phyloP scores from a whole-genome alignment of 2,888 invertebrate genomes.

The Athetis lepigone region DNA sequence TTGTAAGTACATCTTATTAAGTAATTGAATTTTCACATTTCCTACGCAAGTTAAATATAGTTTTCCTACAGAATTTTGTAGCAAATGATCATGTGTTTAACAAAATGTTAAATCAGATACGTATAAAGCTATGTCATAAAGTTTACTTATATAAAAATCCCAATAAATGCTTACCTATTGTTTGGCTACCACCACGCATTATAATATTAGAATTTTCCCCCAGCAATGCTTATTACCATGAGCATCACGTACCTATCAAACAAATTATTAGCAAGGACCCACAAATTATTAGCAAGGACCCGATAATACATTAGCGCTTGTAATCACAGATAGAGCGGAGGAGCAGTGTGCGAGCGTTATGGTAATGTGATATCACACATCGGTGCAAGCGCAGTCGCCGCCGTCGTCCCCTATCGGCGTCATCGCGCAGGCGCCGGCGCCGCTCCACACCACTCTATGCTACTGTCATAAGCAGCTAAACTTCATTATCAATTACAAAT shows the following conservation, averaged over 20 bases:
- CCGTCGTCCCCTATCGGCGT: constrained; percentile 80
- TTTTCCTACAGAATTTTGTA: neutral
- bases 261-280: constrained; percentile 41
- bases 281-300: constrained; percentile 41
- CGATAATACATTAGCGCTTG: constrained; percentile 71
- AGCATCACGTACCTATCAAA: constrained; percentile 42
- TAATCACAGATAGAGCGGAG: constrained; percentile 75
- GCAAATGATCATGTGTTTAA: neutral
- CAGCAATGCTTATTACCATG: constrained; percentile 28
- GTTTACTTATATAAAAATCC: neutral
- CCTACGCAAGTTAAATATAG: neutral
- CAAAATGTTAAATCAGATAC: neutral
- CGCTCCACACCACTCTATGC: constrained; percentile 37
- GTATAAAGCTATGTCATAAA: neutral
- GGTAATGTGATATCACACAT: constrained; percentile 86
- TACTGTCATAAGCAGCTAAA: constrained; percentile 61
- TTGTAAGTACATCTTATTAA: neutral
- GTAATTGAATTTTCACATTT: constrained; percentile 10
- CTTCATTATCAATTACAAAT: constrained; percentile 66
- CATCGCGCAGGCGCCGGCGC: constrained; percentile 82
- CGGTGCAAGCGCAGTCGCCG: constrained; percentile 76
- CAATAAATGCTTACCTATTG: constrained; percentile 3
- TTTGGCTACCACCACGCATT: neutral
- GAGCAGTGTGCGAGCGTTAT: constrained; percentile 80
- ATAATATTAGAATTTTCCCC: constrained; percentile 8